Base-by-base conservation (phyloP, 2,888 invertebrate genomes). In the Agrotis exclamationis region DNA sequence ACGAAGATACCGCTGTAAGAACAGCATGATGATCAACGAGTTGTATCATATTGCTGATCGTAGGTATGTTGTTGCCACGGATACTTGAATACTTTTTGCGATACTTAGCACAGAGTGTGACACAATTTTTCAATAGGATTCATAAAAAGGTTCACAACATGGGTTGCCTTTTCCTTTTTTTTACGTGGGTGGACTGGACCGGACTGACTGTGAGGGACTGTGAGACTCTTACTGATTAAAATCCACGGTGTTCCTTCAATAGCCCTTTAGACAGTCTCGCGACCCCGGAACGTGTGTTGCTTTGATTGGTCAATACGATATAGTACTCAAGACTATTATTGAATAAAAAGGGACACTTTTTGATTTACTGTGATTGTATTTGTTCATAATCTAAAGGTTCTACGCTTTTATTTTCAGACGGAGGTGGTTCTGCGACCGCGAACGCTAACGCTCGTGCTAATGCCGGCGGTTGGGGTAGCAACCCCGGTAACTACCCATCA, bases 381-480 rank as follows among this genome's bases (percentile, higher is more conserved):
- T 1, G 39, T 48, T 39, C 47, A 47, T 24, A 7, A 14, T 39
- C 11, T 57, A 9, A 53, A 70, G 18, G 9, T 24, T 63, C 14
- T 63, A 54, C 60, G 58, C 14, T 9, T 69, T 18, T 62, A 28
- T 72, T 92, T 92, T 48, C 90, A 93, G 94, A 75, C 71, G 87
- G 84, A 14, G 86, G 80, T 3, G 88, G 74, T 22, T 9, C 24
- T n/a, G 84, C 84, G 5, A 64, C 2, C 1, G 84, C 91, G 1
- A 84, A 80, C 56, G 88, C 90, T 0, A 85, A 86, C n/a, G 88
- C 91, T 0, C 68, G 69, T 3, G 90, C 91, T 0, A 68, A 80
- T 18, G 87, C 91, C 1, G n/a, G 48, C 14, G 68, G 57, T 22
- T 44, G 58, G 48, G 72, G 76, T 13, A 14, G 58, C 50, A 18